These are phyloP conservation scores for Trogon melanurus DNA, from an alignment of 2,113 vertebrate genomes.

Conservation along the genomic window DNA sequence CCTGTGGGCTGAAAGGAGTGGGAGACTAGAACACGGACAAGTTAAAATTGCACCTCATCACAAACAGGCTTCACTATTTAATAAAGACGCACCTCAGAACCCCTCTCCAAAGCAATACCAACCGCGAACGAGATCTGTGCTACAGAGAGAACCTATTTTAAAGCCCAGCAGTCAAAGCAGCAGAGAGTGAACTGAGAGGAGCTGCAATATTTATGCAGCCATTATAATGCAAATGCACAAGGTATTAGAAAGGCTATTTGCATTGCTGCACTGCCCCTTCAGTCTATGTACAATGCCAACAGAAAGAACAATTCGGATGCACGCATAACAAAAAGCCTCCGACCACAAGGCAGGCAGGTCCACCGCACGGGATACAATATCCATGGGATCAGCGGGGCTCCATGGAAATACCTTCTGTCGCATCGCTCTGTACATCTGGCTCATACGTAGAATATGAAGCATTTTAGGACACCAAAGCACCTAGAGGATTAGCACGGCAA, in stretches of 20 bases:
- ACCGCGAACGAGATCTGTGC: neutral
- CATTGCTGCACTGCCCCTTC: conserved; percentile 18
- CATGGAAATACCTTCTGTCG: neutral
- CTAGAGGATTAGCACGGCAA: neutral
- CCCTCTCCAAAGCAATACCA: neutral
- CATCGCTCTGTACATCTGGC: neutral
- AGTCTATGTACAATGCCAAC: neutral
- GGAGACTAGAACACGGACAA: conserved; percentile 11
- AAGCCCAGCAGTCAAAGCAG: conserved; percentile 20
- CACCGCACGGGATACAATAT: neutral
- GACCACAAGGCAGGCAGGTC: conserved; percentile 17
- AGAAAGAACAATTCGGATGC: conserved; percentile 27
- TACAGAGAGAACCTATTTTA: conserved; percentile 10
- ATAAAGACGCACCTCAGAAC: neutral
- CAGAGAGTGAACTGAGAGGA: neutral
- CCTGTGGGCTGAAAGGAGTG: conserved; percentile 49
- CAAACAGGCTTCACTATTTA: conserved; percentile 16
- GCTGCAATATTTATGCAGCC: conserved; percentile 52
- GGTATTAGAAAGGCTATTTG: conserved; percentile 44
- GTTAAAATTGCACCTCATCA: conserved; percentile 21
- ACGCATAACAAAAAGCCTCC: conserved; percentile 23
- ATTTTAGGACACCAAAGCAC: neutral
- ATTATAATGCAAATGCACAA: conserved; percentile 36
- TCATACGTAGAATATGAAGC: neutral
- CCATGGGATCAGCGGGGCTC: neutral